Evolutionary conservation across 2,888 invertebrate species (phyloP).

Genomic region (Calliopum simillimum): DNA sequence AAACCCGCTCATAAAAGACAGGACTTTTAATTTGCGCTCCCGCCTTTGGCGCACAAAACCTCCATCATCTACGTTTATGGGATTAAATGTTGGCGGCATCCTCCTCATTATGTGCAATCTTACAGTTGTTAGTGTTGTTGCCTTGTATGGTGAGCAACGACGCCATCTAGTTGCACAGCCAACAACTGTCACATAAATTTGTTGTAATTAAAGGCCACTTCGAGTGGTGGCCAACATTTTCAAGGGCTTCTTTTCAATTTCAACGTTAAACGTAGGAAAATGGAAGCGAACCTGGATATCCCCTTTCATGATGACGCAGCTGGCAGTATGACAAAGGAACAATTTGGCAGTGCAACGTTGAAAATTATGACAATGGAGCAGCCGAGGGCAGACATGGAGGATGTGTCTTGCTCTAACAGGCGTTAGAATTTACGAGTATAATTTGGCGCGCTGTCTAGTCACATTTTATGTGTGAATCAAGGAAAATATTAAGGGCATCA

Average conservation of each 20-base stretch:
- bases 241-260: not conserved
- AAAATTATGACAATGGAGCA: too few species aligned
- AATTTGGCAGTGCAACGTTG: too few species aligned
- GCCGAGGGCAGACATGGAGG: too few species aligned
- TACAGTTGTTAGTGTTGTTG: conserved; percentile 45
- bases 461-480: too few species aligned
- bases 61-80: conserved; percentile 10
- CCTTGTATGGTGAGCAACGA: not conserved
- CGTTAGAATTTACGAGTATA: too few species aligned
- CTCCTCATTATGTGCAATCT: conserved; percentile 54
- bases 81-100: conserved; percentile 59
- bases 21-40: not conserved
- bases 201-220: conserved; percentile 62
- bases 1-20: not conserved
- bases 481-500: too few species aligned
- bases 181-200: conserved; percentile 53
- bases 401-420: too few species aligned
- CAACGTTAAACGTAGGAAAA: not conserved
- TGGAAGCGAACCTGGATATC: not conserved
- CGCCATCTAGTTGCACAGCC: conserved; percentile 15
- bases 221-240: conserved; percentile 43
- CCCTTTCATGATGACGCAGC: not conserved
- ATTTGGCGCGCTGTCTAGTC: too few species aligned
- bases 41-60: not conserved
- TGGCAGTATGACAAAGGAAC: conserved; percentile 54